These are phyloP conservation scores for Brachyalestes nurse DNA, from an alignment of 2,797 vertebrate species.

Conservation along the genomic window DNA sequence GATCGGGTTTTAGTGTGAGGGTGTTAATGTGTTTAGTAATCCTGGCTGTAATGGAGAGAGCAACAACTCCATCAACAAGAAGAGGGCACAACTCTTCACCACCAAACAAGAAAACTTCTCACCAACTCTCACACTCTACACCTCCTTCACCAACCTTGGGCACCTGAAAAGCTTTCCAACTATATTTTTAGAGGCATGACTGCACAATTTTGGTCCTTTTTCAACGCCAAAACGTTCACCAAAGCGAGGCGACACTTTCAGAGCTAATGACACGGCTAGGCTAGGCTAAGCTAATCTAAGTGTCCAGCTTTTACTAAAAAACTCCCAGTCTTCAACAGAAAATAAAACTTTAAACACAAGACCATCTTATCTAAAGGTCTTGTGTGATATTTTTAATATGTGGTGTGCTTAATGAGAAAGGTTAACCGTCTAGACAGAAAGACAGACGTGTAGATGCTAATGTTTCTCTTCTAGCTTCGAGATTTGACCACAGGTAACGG, in stretches of 20 bases:
- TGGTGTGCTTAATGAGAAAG: background rate
- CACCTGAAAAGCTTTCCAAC: background rate
- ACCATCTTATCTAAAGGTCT: background rate
- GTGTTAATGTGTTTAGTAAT: background rate
- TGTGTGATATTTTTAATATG: background rate
- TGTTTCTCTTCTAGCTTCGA: background rate
- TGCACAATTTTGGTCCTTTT: background rate
- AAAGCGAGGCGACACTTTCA: background rate
- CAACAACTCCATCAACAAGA: background rate
- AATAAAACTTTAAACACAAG: background rate
- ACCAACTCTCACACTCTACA: background rate
- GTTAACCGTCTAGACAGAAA: background rate
- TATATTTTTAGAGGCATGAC: background rate
- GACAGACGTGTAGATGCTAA: background rate
- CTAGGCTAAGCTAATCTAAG: background rate
- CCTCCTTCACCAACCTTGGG: background rate
- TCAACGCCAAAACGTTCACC: background rate
- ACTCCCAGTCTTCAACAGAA: background rate
- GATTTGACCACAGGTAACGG: conserved; percentile 40
- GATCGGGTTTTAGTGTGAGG: background rate
- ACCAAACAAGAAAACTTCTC: background rate
- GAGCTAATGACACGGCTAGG: conserved; percentile 2
- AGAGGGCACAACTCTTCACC: background rate
- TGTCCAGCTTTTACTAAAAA: background rate
- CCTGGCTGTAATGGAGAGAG: background rate